These are phyloP conservation scores for Pollenia angustigena DNA, from an alignment of 2,888 invertebrate species.

Conservation along the genomic window DNA sequence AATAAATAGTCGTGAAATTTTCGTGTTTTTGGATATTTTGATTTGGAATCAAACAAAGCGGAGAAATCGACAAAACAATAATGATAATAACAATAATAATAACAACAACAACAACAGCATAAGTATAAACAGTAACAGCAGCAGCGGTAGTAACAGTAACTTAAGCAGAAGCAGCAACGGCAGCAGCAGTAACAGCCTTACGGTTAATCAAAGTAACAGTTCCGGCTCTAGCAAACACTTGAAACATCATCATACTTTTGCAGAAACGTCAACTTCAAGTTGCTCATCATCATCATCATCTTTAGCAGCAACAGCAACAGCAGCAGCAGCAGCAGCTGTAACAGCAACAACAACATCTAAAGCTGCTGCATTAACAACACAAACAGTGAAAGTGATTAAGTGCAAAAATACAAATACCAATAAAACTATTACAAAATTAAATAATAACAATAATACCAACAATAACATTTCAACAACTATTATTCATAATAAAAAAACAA, in stretches of 20 bases:
- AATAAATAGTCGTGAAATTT: slow-evolving; percentile 84
- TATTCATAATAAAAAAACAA: slow-evolving; percentile 61
- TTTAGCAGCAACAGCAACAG: slow-evolving; percentile 27
- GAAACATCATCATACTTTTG: not conserved
- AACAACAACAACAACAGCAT: slow-evolving; percentile 55
- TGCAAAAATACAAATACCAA: slow-evolving; percentile 68
- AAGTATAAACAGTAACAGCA: slow-evolving; percentile 18
- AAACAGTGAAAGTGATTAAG: slow-evolving; percentile 74
- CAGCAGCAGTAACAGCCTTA: not conserved
- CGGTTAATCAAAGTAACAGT: not conserved
- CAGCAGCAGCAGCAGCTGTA: slow-evolving; percentile 31
- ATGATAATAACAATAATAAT: slow-evolving; percentile 73
- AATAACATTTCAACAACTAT: slow-evolving; percentile 74
- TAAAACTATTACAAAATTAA: slow-evolving; percentile 69
- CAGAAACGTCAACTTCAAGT: slow-evolving; percentile 22
- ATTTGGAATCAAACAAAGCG: slow-evolving; percentile 83
- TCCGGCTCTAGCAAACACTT: not conserved
- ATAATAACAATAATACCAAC: slow-evolving; percentile 67
- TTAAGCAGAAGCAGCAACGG: slow-evolving; percentile 40
- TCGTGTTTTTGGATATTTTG: slow-evolving; percentile 84
- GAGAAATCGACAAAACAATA: slow-evolving; percentile 82
- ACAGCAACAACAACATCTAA: slow-evolving; percentile 24
- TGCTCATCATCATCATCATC: slow-evolving; percentile 3
- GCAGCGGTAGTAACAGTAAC: slow-evolving; percentile 45
- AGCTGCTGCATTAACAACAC: slow-evolving; percentile 28